These are phyloP conservation scores for Larimichthys polyactis DNA, from an alignment of 2,113 vertebrate genomes.

Conservation along the genomic window DNA sequence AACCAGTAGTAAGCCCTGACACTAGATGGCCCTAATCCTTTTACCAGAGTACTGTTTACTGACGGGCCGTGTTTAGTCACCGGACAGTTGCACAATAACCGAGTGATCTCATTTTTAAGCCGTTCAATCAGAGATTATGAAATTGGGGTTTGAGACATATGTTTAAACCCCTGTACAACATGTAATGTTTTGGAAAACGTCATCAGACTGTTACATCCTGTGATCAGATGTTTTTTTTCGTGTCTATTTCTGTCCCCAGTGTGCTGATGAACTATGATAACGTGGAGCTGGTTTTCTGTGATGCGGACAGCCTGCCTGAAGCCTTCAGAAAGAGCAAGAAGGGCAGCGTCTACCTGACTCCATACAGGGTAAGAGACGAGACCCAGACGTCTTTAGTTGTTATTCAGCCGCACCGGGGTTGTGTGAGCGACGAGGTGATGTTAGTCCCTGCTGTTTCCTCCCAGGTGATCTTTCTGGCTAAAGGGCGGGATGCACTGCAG, in stretches of 20 bases:
- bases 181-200: not conserved
- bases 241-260: constrained; percentile 59
- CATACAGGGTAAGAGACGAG: constrained; percentile 90
- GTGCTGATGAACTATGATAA: constrained; percentile 93
- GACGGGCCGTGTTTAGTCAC: constrained; percentile 45
- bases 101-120: constrained; percentile 44
- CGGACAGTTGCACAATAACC: constrained; percentile 48
- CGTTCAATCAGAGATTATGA: not conserved
- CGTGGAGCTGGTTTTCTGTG: constrained; percentile 92
- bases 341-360: constrained; percentile 93
- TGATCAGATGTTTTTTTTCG: not conserved
- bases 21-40: constrained; percentile 60
- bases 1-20: constrained; percentile 28
- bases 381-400: not conserved
- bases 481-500: constrained; percentile 91
- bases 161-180: not conserved
- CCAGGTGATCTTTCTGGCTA: constrained; percentile 95
- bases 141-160: not conserved
- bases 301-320: constrained; percentile 90
- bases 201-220: too few relatives aligned
- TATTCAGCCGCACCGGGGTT: not conserved
- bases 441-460: not conserved
- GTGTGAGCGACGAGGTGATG: not conserved
- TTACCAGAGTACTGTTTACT: constrained; percentile 37
- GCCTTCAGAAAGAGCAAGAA: constrained; percentile 96